phyloP scores from a whole-genome alignment of 2,113 vertebrate species.

The Hucho hucho region DNA sequence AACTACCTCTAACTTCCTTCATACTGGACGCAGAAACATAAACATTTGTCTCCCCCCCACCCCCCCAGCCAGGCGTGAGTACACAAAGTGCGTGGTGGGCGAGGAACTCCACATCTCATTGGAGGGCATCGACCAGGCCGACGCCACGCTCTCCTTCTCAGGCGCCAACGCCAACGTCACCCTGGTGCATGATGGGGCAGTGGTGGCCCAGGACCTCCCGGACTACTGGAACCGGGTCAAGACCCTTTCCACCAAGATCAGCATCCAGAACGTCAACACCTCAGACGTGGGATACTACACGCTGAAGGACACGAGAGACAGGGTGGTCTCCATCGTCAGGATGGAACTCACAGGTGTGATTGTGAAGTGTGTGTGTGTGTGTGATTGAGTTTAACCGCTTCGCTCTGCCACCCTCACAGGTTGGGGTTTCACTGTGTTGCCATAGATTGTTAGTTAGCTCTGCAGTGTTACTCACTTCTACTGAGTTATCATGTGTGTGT shows the following conservation, averaged over 20 bases:
- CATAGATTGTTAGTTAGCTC: too few relatives aligned
- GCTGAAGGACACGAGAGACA: slow-evolving; percentile 35
- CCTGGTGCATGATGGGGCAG: slow-evolving; percentile 52
- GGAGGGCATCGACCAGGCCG: slow-evolving; percentile 31
- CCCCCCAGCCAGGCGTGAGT: slow-evolving; percentile 33
- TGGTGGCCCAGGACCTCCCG: slow-evolving; percentile 20
- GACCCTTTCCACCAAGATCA: slow-evolving; percentile 23
- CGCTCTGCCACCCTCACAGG: too few relatives aligned
- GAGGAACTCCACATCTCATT: slow-evolving; percentile 49
- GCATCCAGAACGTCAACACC: slow-evolving; percentile 47
- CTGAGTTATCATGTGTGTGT: too few relatives aligned
- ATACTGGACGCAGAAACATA: too few relatives aligned
- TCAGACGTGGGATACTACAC: slow-evolving; percentile 58
- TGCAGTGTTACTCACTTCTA: too few relatives aligned
- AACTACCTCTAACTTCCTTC: too few relatives aligned
- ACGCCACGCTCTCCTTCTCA: slow-evolving; percentile 40
- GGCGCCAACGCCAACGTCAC: slow-evolving; percentile 31
- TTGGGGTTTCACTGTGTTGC: too few relatives aligned
- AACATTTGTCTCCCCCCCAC: neutral
- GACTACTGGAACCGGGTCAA: slow-evolving; percentile 50
- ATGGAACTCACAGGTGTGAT: slow-evolving; percentile 63
- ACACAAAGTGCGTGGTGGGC: slow-evolving; percentile 45
- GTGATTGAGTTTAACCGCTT: too few relatives aligned
- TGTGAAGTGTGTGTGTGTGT: too few relatives aligned
- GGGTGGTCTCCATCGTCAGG: slow-evolving; percentile 44